Conservation (phyloP, 2,113 vertebrate species). For the Pollachius pollachius region DNA sequence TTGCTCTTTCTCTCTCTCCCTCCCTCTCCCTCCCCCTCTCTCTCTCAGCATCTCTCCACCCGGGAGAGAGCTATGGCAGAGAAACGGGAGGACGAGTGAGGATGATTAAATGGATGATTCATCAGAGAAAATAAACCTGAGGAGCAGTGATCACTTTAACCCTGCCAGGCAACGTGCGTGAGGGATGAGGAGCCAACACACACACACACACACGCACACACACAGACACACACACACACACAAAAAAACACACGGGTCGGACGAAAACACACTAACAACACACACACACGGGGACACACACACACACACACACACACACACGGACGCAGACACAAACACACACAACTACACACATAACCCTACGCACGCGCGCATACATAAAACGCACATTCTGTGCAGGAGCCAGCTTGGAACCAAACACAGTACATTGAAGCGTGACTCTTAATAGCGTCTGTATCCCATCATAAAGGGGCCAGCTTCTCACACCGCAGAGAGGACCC, state of each 20-base stretch:
- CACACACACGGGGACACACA: not conserved
- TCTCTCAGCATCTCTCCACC: not conserved
- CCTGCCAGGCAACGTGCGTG: not conserved
- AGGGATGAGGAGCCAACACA: too few species aligned
- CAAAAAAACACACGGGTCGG: too few species aligned
- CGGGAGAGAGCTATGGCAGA: not conserved
- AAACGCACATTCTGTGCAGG: not conserved
- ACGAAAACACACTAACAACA: not conserved
- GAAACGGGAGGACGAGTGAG: constrained; percentile 6
- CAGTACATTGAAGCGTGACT: not conserved
- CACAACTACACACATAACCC: not conserved
- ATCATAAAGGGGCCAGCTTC: not conserved
- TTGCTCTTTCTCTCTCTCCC: not conserved
- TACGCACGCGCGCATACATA: not conserved
- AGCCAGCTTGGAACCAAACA: too few species aligned
- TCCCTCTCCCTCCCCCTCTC: constrained; percentile 1
- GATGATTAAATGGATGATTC: constrained; percentile 44
- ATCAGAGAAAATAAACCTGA: constrained; percentile 49
- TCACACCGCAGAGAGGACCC: constrained; percentile 30
- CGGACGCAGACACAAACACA: not conserved
- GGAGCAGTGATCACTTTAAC: constrained; percentile 39
- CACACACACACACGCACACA: too few species aligned
- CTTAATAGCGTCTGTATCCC: not conserved
- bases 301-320: not conserved
- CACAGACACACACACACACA: too few species aligned